Conservation (phyloP, 2,888 invertebrate species). For the Leptopilina drosophilae region DNA sequence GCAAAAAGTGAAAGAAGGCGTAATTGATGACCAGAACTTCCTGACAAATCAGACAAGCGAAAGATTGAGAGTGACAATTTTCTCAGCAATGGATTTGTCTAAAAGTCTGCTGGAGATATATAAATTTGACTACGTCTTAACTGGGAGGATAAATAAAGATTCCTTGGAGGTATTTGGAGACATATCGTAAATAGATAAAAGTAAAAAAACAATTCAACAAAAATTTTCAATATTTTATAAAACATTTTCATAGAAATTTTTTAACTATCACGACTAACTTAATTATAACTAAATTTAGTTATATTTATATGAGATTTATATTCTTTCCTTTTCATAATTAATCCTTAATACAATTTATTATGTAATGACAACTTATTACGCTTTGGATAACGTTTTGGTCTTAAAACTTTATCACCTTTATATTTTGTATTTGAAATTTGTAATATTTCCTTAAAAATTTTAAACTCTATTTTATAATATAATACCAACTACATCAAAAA, state of each 20-base stretch:
- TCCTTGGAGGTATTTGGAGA: constrained; percentile 38
- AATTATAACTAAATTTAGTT: too few relatives aligned
- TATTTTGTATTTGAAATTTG: too few relatives aligned
- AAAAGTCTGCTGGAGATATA: constrained; percentile 43
- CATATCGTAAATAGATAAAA: not conserved
- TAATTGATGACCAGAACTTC: not conserved
- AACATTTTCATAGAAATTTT: too few relatives aligned
- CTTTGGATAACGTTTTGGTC: not conserved
- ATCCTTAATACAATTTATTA: too few relatives aligned
- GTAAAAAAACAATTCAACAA: not conserved
- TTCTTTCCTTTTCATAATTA: too few relatives aligned
- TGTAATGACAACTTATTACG: too few relatives aligned
- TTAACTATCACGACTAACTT: too few relatives aligned
- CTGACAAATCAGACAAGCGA: not conserved
- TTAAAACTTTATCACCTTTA: too few relatives aligned
- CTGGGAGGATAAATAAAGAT: constrained; percentile 39
- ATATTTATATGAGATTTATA: too few relatives aligned
- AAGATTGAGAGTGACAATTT: constrained; percentile 48
- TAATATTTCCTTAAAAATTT: too few relatives aligned
- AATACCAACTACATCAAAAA: too few relatives aligned
- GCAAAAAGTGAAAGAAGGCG: not conserved
- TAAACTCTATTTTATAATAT: too few relatives aligned
- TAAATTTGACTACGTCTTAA: constrained; percentile 45
- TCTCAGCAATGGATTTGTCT: constrained; percentile 49
- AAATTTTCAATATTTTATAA: not conserved